Conservation (phyloP, 2,797 vertebrate genomes). For the Chelmon rostratus region DNA sequence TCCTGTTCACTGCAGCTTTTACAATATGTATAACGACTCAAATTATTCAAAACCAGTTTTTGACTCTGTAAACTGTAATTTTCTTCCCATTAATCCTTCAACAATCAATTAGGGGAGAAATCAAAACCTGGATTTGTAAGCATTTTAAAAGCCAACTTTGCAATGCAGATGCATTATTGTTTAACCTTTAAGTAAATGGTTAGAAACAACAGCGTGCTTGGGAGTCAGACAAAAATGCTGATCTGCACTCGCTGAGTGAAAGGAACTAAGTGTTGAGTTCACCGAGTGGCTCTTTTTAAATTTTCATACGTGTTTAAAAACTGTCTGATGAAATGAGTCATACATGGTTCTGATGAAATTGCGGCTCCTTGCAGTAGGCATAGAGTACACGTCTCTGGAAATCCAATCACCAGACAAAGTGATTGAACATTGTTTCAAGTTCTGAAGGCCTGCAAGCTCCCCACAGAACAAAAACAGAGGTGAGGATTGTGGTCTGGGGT, state of each 20-base stretch:
- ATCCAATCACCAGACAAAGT: slow-evolving; percentile 21
- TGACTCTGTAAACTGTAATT: neutral
- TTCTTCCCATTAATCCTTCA: neutral
- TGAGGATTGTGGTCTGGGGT: slow-evolving; percentile 8
- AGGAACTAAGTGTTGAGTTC: neutral
- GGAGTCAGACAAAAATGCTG: neutral
- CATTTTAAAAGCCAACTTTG: neutral
- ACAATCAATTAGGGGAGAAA: neutral
- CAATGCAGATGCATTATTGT: neutral
- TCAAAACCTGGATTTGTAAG: too few species aligned
- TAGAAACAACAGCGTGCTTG: neutral
- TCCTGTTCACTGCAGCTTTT: neutral
- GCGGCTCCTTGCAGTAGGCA: slow-evolving; percentile 1
- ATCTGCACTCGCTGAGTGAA: neutral
- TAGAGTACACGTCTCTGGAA: slow-evolving; percentile 4
- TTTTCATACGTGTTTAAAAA: neutral
- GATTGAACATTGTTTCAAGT: slow-evolving; percentile 22
- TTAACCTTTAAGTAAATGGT: neutral
- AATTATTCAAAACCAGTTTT: neutral
- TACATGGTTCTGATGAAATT: neutral
- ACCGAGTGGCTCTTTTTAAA: neutral
- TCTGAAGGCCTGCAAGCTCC: neutral
- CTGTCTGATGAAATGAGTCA: slow-evolving; percentile 11
- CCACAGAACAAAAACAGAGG: neutral
- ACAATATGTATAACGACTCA: neutral